Evolutionary conservation across 1,140 invertebrate genomes (phyloP).

Genomic region (Charaxes varanes): DNA sequence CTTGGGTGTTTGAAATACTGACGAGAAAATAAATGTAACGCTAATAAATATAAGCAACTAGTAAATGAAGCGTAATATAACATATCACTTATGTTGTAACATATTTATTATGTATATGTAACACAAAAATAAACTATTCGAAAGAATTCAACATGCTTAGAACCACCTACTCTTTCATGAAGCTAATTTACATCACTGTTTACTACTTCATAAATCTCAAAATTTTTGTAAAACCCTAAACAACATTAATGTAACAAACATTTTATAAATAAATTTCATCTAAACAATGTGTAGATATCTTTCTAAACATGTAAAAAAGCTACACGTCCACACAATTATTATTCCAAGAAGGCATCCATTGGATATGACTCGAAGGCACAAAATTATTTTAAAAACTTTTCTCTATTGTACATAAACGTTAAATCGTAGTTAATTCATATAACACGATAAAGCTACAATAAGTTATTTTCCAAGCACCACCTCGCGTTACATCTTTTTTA

Average conservation of each 20-base stretch:
- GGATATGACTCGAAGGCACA: constrained; percentile 69
- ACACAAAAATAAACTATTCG: constrained; percentile 69
- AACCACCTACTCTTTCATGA: constrained; percentile 12
- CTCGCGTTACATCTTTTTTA: constrained; percentile 38
- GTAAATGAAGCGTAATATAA: constrained; percentile 47
- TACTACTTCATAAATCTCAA: constrained; percentile 3
- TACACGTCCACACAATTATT: constrained; percentile 23
- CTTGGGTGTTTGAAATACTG: constrained; percentile 43
- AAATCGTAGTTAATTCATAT: constrained; percentile 25
- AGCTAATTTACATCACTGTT: constrained; percentile 5
- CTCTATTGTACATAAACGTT: constrained; percentile 27
- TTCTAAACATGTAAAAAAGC: constrained; percentile 33
- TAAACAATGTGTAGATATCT: constrained; percentile 24
- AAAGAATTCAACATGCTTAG: constrained; percentile 61
- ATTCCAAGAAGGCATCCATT: constrained; percentile 41
- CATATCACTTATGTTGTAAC: constrained; percentile 52
- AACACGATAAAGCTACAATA: constrained; percentile 27
- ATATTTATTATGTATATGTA: constrained; percentile 45
- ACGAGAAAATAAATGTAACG: constrained; percentile 28
- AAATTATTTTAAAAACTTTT: constrained; percentile 48
- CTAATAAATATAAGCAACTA: constrained; percentile 39
- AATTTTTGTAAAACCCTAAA: constrained; percentile 12
- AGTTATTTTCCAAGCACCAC: constrained; percentile 53
- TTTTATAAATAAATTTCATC: constrained; percentile 22
- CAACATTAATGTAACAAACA: constrained; percentile 13